Base-by-base conservation (phyloP, 2,888 invertebrate species). In the Lycia hirtaria region DNA sequence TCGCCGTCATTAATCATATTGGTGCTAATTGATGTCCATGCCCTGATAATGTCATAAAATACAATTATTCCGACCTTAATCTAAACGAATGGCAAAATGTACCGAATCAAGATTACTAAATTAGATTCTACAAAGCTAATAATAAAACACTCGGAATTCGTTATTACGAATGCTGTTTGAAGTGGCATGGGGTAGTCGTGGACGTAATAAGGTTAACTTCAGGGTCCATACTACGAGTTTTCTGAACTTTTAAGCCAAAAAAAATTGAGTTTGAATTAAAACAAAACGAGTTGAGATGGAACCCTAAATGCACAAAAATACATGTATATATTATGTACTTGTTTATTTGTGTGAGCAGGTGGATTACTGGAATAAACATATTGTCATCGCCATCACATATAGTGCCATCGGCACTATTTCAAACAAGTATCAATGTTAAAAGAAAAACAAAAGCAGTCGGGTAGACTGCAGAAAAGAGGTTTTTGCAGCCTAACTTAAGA, bases 101-200 rank as follows among this genome's bases (percentile, higher is more conserved):
- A 58, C 52, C 24, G 22, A 37, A 58, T 53, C 48, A 43, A 58
- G 52, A 58, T 58, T 37, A 58, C 43, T 37, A 32, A 56, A 58
- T 53, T 37, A 28, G 52, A 58, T 58, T 58, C 52, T 35, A 48
- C 26, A 41, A 37, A 53, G 47, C 37, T 58, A 48, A 53, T 58
- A 58, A 58, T 53, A 53, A 58, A 58, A 43, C 43, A 53, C 51
- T 53, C 38, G 41, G 52, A 10, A 38, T 56, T 35, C 48, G 57
- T 38, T 48, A 58, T 53, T 52, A 53, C 26, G 47, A 47, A 35
- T 37, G 35, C 35, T 47, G 43, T 33, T 58, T 53, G 40, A 52
- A 57, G 55, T 55, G 40, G 56, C 12, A 22, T 28, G 43, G 49
- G 48, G 43, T 26, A 47, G 19, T 4, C 10, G 35, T 38, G 38